Conservation (phyloP, 2,888 invertebrate species). For the Ichneumon xanthorius region DNA sequence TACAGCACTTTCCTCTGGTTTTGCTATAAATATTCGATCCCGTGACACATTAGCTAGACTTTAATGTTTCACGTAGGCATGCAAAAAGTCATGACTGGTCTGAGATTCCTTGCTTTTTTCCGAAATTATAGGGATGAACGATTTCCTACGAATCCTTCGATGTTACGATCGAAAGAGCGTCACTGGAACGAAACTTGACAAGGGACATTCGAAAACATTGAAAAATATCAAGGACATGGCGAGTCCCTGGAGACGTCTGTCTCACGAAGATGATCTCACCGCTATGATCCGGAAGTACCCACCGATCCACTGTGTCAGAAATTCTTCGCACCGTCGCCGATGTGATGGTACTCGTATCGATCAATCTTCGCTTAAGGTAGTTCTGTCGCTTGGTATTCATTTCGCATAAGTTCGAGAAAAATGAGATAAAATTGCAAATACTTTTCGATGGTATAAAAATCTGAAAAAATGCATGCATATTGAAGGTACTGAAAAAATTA, state of each 20-base stretch:
- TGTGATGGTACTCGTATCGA: background rate
- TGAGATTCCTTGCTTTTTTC: background rate
- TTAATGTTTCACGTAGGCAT: background rate
- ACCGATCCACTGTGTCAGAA: background rate
- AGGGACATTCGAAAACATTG: conserved; percentile 2
- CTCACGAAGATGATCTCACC: background rate
- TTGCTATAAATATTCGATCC: background rate
- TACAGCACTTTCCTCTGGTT: background rate
- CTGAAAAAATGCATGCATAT: no score
- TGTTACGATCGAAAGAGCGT: background rate
- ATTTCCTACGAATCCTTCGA: background rate
- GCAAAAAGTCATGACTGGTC: no score
- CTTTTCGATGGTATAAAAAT: no score
- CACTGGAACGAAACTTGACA: background rate
- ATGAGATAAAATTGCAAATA: no score
- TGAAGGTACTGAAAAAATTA: no score
- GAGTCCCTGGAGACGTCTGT: background rate
- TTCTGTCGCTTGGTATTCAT: no score
- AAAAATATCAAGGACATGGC: background rate
- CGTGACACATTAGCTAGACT: background rate
- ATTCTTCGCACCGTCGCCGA: background rate
- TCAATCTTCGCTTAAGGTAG: background rate
- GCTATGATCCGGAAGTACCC: background rate
- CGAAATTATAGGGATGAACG: background rate
- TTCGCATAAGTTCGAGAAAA: no score